phyloP scores from a whole-genome alignment of 1,140 invertebrate species.

The Augochlora pura region DNA sequence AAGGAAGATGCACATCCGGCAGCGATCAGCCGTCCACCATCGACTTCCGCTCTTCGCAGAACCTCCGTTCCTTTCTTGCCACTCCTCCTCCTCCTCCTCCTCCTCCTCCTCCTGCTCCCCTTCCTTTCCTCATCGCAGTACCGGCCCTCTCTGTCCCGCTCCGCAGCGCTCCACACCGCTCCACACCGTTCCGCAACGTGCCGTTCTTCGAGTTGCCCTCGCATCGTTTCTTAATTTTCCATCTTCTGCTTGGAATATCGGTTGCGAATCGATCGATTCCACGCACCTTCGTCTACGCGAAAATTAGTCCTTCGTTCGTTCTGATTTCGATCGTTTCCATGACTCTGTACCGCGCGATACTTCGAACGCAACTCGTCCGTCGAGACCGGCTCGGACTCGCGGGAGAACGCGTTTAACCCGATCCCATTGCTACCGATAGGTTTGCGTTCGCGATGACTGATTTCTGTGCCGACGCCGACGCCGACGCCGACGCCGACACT shows the following conservation, averaged over 20 bases:
- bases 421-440: background rate
- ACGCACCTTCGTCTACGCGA: constrained; percentile 11
- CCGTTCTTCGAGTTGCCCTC: background rate
- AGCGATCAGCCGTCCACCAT: constrained; percentile 61
- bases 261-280: constrained; percentile 48
- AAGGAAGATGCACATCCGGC: constrained; percentile 66
- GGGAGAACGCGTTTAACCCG: background rate
- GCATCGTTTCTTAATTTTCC: constrained; percentile 47
- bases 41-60: constrained; percentile 66
- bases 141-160: background rate
- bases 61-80: constrained; percentile 49
- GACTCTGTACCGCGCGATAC: too few species aligned
- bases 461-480: constrained; percentile 44
- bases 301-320: background rate
- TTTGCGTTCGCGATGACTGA: constrained; percentile 25
- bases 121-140: too few species aligned
- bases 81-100: constrained; percentile 9
- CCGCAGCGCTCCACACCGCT: too few species aligned
- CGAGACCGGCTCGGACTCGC: too few species aligned
- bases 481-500: too few species aligned
- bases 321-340: background rate
- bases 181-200: background rate
- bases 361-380: too few species aligned
- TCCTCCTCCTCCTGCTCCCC: background rate
- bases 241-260: constrained; percentile 47